Conservation (phyloP, 2,888 invertebrate genomes). For the Pristionchus fissidentatus region DNA sequence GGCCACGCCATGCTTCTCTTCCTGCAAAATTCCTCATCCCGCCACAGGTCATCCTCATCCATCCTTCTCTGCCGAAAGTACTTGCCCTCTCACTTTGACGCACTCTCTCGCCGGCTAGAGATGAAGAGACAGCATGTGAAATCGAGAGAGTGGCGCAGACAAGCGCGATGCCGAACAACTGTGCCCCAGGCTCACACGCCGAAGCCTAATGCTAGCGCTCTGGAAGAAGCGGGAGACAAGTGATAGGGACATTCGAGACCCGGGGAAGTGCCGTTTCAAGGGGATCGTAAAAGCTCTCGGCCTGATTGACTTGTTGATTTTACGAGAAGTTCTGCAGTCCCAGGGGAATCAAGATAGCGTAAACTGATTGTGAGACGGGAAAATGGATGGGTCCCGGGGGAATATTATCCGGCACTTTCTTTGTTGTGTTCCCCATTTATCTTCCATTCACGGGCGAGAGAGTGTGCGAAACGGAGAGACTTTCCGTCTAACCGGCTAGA, state of each 20-base stretch:
- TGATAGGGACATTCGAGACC: too few species aligned
- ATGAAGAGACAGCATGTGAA: neutral
- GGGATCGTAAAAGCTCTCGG: too few species aligned
- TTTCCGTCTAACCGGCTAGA: neutral
- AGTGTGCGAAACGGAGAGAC: neutral
- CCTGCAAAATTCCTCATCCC: neutral
- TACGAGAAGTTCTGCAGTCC: too few species aligned
- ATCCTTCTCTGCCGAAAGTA: too few species aligned
- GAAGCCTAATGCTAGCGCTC: too few species aligned
- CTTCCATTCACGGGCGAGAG: neutral
- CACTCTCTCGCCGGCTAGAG: neutral
- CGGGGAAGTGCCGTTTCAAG: too few species aligned
- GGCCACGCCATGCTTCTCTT: neutral
- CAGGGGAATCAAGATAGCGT: neutral
- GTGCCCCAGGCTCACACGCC: too few species aligned
- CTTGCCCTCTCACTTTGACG: neutral
- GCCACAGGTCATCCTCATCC: too few species aligned
- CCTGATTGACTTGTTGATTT: too few species aligned
- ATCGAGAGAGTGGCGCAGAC: neutral
- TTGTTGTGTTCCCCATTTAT: neutral
- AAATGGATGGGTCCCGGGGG: neutral
- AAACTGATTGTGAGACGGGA: neutral
- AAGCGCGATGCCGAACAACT: constrained; percentile 17
- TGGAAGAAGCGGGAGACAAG: too few species aligned
- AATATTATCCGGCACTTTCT: neutral